These are phyloP conservation scores for Lontra canadensis DNA, from an alignment of 2,113 vertebrate species.

Conservation along the genomic window DNA sequence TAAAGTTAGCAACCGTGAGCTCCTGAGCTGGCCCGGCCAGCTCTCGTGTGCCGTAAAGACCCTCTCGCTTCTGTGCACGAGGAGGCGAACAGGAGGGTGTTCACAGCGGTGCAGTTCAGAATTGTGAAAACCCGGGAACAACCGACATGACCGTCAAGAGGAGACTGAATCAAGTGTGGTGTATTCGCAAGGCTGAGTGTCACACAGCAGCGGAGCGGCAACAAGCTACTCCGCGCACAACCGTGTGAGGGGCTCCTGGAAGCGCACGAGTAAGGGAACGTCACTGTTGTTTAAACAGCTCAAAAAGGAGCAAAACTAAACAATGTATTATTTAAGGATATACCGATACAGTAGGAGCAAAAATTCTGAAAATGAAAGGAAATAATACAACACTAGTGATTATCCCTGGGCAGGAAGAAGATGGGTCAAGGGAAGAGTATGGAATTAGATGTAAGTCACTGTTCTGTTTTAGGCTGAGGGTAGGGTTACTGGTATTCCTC, in stretches of 20 bases:
- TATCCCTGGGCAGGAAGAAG: neutral
- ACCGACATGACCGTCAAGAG: neutral
- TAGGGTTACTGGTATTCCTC: neutral
- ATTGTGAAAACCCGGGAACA: neutral
- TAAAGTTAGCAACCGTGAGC: neutral
- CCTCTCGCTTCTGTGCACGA: neutral
- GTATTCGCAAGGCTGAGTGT: neutral
- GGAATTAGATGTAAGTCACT: neutral
- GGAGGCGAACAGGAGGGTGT: neutral
- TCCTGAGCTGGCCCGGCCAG: neutral
- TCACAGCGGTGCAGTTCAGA: neutral
- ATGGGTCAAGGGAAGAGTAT: neutral
- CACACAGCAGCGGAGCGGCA: neutral
- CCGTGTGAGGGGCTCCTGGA: neutral
- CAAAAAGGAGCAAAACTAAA: neutral
- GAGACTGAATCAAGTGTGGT: neutral
- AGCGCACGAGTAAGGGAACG: neutral
- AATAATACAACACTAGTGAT: neutral
- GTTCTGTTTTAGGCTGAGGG: neutral
- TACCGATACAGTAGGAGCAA: neutral
- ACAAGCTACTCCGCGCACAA: neutral
- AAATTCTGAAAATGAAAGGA: slow-evolving; percentile 1
- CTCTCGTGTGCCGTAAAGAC: neutral
- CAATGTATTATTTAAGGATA: neutral
- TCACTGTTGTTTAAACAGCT: neutral